phyloP scores from a whole-genome alignment of 2,797 vertebrate genomes.

The Rallus crepitans region DNA sequence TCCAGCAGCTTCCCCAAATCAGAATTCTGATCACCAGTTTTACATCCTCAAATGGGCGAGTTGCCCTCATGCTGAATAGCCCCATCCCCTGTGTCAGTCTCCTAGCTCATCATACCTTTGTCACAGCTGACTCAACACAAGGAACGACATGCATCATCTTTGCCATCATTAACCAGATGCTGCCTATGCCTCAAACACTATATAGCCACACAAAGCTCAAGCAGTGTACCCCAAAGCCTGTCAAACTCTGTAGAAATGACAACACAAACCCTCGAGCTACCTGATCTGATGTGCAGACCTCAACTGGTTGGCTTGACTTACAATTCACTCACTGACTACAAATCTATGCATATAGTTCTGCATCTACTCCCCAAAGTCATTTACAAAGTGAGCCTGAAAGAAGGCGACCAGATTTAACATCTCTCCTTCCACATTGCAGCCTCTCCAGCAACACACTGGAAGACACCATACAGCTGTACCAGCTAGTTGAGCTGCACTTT shows the following conservation, averaged over 20 bases:
- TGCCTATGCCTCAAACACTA: not conserved
- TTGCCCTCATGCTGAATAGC: not conserved
- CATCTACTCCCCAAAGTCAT: not conserved
- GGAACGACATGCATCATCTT: not conserved
- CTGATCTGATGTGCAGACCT: not conserved
- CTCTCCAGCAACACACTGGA: not conserved
- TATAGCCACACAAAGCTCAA: not conserved
- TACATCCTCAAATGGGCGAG: not conserved
- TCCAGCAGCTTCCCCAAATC: not conserved
- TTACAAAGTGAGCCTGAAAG: not conserved
- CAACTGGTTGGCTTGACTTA: not conserved
- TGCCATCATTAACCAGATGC: not conserved
- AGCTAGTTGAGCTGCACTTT: not conserved
- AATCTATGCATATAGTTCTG: not conserved
- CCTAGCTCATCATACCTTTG: not conserved
- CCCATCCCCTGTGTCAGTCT: not conserved
- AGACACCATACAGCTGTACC: not conserved
- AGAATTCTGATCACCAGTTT: not conserved
- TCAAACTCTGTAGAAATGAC: not conserved
- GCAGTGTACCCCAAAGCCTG: not conserved
- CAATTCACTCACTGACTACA: rapidly evolving
- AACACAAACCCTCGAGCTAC: not conserved
- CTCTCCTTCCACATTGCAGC: not conserved
- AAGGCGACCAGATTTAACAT: not conserved
- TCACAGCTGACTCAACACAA: not conserved